These are phyloP conservation scores for Lottia scabra DNA, from an alignment of 2,888 invertebrate species.

Conservation along the genomic window DNA sequence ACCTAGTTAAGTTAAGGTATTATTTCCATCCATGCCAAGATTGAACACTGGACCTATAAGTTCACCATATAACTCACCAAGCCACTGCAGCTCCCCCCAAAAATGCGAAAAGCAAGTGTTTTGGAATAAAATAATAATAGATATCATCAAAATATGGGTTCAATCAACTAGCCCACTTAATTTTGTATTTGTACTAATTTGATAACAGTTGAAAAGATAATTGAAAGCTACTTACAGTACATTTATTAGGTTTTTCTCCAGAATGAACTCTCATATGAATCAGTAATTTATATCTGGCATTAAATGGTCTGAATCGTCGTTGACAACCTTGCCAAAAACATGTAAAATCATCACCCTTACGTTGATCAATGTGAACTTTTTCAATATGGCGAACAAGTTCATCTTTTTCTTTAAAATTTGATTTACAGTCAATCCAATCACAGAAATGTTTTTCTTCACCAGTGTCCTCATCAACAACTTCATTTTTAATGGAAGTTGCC, in stretches of 20 bases:
- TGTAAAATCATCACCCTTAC: conserved; percentile 68
- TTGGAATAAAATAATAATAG: too few species aligned
- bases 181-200: too few species aligned
- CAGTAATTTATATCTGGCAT: conserved; percentile 68
- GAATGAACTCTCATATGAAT: conserved; percentile 69
- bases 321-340: conserved; percentile 68
- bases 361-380: conserved; percentile 68
- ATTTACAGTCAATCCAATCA: conserved; percentile 67
- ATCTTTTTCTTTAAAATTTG: conserved; percentile 61
- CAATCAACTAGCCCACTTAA: too few species aligned
- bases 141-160: too few species aligned
- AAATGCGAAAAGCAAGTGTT: too few species aligned
- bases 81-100: too few species aligned
- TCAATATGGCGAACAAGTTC: conserved; percentile 68
- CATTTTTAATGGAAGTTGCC: conserved; percentile 31
- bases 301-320: conserved; percentile 66
- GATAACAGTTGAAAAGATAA: too few species aligned
- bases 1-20: too few species aligned
- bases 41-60: too few species aligned
- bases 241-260: conserved; percentile 69
- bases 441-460: conserved; percentile 58
- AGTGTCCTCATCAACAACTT: conserved; percentile 52
- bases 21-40: too few species aligned
- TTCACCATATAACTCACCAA: too few species aligned
- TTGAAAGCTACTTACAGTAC: conserved; percentile 59